Percentiles rank a stretch among this genome's conserved stretches.
Conservation (phyloP, 2,113 vertebrate genomes). For the Fukomys damarensis region DNA sequence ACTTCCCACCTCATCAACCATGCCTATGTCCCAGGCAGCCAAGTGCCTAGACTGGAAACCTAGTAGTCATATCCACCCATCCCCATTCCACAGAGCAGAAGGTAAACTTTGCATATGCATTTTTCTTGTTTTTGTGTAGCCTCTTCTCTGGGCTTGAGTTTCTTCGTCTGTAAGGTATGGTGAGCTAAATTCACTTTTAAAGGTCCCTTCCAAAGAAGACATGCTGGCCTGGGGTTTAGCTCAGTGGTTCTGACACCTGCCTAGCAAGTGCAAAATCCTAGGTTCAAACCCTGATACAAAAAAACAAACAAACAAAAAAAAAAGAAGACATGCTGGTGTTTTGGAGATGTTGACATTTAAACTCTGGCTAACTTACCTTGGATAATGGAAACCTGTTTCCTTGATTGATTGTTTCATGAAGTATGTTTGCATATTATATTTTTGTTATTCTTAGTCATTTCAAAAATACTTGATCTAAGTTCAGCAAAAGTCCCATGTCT, state of each 20-base stretch:
- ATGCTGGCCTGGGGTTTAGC: no score
- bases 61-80: background rate
- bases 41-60: background rate
- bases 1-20: background rate
- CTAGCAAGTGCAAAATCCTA: no score
- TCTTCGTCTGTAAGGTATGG: background rate
- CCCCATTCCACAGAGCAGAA: background rate
- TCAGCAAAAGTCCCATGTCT: background rate
- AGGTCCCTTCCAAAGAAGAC: background rate
- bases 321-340: background rate
- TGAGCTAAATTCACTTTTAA: background rate
- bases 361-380: background rate
- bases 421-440: background rate
- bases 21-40: background rate
- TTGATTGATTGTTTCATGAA: background rate
- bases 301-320: no score
- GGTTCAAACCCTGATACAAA: no score
- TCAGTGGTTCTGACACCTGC: no score
- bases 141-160: background rate
- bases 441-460: background rate
- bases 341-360: background rate
- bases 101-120: background rate
- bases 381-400: background rate
- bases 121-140: background rate
- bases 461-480: background rate